These are phyloP conservation scores for Aphelenchoides besseyi DNA, from an alignment of 1,140 invertebrate species.

Conservation along the genomic window DNA sequence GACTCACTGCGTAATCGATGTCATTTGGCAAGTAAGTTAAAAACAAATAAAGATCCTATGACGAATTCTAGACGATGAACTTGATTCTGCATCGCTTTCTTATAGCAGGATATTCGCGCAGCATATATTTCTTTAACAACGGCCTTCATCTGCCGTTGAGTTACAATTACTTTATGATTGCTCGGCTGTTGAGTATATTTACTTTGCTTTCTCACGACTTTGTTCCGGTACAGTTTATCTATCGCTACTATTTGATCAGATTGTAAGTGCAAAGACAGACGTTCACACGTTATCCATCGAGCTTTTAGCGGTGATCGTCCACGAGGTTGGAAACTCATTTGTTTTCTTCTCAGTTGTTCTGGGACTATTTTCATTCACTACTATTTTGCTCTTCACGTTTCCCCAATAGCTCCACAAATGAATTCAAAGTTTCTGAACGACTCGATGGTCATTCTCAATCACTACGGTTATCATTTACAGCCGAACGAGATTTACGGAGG, in stretches of 20 bases:
- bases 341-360: not conserved
- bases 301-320: not conserved
- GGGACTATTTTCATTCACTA: not conserved
- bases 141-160: not conserved
- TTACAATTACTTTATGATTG: not conserved
- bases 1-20: not conserved
- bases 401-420: not conserved
- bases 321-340: not conserved
- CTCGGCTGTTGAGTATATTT: not conserved
- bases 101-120: not conserved
- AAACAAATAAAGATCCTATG: too few relatives aligned
- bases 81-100: not conserved
- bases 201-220: not conserved
- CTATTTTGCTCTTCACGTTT: not conserved
- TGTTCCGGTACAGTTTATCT: not conserved
- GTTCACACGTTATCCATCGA: too few relatives aligned
- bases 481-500: not conserved
- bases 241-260: not conserved
- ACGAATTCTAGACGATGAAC: too few relatives aligned
- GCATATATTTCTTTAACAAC: not conserved
- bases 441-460: not conserved
- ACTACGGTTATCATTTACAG: not conserved
- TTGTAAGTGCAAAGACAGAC: too few relatives aligned
- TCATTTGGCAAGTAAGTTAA: not conserved
- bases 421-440: not conserved